Base-by-base conservation (phyloP, 2,888 invertebrate genomes). In the Alloplasta piceator region DNA sequence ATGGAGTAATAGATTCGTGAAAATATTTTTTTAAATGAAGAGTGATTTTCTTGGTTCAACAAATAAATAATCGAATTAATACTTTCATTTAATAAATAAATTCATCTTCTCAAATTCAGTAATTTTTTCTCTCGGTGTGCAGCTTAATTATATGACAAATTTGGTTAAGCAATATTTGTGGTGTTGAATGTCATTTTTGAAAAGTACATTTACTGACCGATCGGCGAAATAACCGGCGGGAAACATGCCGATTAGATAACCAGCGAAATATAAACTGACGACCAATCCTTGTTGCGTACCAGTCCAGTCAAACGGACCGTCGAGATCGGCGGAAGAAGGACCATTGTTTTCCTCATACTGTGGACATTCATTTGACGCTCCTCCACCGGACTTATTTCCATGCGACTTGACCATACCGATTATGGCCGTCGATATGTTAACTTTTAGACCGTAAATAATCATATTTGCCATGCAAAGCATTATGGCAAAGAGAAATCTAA, bases 391-490 rank as follows among this genome's bases (percentile, higher is more conserved):
- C 1, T 61, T n/a, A 3, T 71, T 80, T 1, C 5, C 26, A 36
- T 72, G 83, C 6, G 82, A 67, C 38, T 90, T 91, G 0, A 90
- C 88, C 92, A 92, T 92, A 2, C 91, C 92, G 46, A 91, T 89
- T 36, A 92, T 89, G 0, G 91, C 85, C 9, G 88, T 89, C 4
- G 91, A 84, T 7, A 92, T 89, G 74, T 92, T 92, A 4, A 92
- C 89, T 75, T 92, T 92, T 36, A 89, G 75, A 0, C 91, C 92
- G 64, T 92, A 92, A 78, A 92, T 90, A 68, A 92, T 91, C 91
- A 91, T 90, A 82, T 92, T 92, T 60, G 91, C 92, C 43, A 91
- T 86, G 87, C 90, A 91, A 36, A 92, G 86, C 92, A 92, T 92
- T 72, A 90, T 86, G 14, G 91, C 91, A 63, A 90, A 92, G 5